Evolutionary conservation across 2,888 invertebrate species (phyloP).

Genomic region (Philonicus albiceps): DNA sequence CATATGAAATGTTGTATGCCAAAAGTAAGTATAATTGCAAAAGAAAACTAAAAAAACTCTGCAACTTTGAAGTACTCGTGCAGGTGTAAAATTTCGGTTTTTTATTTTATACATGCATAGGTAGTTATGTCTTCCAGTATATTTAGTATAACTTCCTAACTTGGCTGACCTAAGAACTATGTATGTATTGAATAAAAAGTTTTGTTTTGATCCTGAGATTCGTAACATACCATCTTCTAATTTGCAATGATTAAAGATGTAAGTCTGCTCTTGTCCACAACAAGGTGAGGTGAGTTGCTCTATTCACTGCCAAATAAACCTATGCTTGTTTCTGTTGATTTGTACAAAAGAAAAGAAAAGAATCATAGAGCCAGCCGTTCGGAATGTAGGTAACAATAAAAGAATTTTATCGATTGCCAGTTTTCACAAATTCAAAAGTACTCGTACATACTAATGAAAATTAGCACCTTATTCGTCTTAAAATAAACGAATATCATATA

Average conservation of each 20-base stretch:
- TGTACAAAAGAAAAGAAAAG: not conserved
- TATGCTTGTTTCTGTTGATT: not conserved
- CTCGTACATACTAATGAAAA: not conserved
- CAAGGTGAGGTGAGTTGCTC: not conserved
- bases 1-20: not conserved
- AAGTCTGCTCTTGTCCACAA: not conserved
- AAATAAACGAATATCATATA: not conserved
- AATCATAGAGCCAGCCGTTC: not conserved
- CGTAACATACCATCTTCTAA: constrained; percentile 8
- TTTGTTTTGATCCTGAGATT: constrained; percentile 24
- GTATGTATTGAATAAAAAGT: not conserved
- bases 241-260: not conserved
- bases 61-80: not conserved
- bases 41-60: not conserved
- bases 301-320: not conserved
- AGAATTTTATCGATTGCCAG: not conserved
- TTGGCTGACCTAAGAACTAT: not conserved
- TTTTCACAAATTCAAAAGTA: not conserved
- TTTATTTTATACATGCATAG: not conserved
- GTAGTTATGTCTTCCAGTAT: not conserved
- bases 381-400: not conserved
- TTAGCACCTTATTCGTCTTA: not conserved
- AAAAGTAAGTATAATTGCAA: not conserved
- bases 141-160: not conserved
- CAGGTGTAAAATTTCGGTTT: not conserved